Evolutionary conservation across 2,113 vertebrate genomes (phyloP), one percentile per base, ranked within the genome.

Genomic region (Deroptyus accipitrinus): DNA sequence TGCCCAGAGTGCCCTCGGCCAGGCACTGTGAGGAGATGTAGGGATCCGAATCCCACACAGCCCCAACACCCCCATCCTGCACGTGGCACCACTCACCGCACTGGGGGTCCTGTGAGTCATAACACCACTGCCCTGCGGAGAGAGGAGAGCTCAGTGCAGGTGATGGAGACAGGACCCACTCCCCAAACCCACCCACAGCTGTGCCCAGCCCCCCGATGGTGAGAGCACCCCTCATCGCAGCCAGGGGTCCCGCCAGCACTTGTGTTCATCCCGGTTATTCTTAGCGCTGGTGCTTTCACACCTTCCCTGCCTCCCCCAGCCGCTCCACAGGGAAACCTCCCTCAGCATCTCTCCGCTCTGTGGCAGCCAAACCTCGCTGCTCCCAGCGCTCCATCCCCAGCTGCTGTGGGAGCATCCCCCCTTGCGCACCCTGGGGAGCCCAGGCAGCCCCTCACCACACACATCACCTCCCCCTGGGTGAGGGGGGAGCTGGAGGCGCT

Each of bases 121-220:
- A 98, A 86, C 97, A 98, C 98, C 97, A 97, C 57, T 92, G 41
- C 11, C 94, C 97, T 98, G 90, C 0, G 2, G 80, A 90, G 67
- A 85, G 55, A 95, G 54, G 22, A 87, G 42, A 73, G 76, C 68
- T 90, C 61, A 39, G 69, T 61, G 39, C 28, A 37, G 62, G 27
- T 3, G 31, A 37, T 17, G 28, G 28, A 76, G 52, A 51, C 30
- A 48, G 23, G 11, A 1, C 35, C 33, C 62, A 2, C 59, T 42
- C 31, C 69, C 59, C 68, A 74, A 44, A 24, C 55, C 78, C 57
- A 33, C 41, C 81, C 42, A 3, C 1, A 0, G 81, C 69, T 6
- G 0, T 74, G 35, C 81, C 84, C 10, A 3, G 4, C 33, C 73
- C 64, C 79, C 31, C 1, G 0, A 5, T 9, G 16, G 17, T 0